phyloP scores from a whole-genome alignment of 2,113 vertebrate genomes.

The Dolichallabes microphthalmus region DNA sequence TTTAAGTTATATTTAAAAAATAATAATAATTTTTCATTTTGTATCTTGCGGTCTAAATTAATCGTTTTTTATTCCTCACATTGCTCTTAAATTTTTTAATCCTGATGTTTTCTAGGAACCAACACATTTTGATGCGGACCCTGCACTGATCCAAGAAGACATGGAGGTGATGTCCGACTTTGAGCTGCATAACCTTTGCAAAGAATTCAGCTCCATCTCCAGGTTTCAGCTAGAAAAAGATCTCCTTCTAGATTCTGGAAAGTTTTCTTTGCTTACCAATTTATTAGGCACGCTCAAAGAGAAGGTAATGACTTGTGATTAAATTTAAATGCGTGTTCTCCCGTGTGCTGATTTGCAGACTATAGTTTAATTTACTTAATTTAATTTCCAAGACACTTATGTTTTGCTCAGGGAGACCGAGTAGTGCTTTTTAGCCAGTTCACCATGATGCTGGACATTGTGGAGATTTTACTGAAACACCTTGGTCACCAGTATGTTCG shows the following conservation, averaged over 20 bases:
- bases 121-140: constrained; percentile 86
- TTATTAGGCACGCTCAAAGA: constrained; percentile 82
- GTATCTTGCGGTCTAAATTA: neutral
- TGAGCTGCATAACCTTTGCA: constrained; percentile 89
- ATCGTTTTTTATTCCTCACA: neutral
- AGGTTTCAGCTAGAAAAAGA: constrained; percentile 80
- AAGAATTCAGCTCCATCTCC: constrained; percentile 80
- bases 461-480: constrained; percentile 88
- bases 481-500: constrained; percentile 84
- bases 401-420: constrained; percentile 79
- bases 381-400: too few species aligned
- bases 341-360: neutral
- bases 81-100: neutral
- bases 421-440: constrained; percentile 97
- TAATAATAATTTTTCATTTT: too few species aligned
- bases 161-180: constrained; percentile 99
- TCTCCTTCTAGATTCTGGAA: constrained; percentile 89
- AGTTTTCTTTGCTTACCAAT: constrained; percentile 79
- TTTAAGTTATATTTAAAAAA: neutral
- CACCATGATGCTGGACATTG: constrained; percentile 94
- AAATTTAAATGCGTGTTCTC: neutral
- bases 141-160: constrained; percentile 91
- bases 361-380: too few species aligned
- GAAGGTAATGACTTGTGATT: constrained; percentile 69
- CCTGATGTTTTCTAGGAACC: constrained; percentile 77